Base-by-base conservation (phyloP, 1,140 invertebrate genomes). In the Frieseomelitta varia region DNA sequence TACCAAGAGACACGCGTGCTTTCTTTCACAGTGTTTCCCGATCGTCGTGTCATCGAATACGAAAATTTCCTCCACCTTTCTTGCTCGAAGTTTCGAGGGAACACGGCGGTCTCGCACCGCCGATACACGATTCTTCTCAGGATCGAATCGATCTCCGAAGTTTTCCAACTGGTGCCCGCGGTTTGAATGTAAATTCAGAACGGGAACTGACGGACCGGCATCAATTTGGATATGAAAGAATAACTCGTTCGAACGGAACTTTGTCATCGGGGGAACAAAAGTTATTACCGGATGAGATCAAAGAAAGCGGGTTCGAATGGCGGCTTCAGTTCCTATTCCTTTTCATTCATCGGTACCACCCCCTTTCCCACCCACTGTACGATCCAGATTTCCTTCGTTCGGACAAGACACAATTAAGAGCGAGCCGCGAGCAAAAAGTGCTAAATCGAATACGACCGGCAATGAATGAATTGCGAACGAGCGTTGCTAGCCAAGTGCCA, bases 121-220 rank as follows among this genome's bases (percentile, higher is more conserved):
- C 65, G 72, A 75, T 75, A 58, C 53, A 75, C 53, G 53, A 4
- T 24, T 51, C 55, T 85, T 81, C 75, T 81, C 71, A 73, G 21
- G 63, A 84, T 51, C 30, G 77, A 80, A 47, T 69, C 79, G 72
- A 39, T 55, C 34, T 39, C 2, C n/a, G 30, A 85, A 81, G 47
- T 75, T 81, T n/a, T 14, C 11, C 11, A 68, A 75, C 55, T 21
- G 56, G n/a, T 55, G 17, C 24, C 39, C 17, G 15, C 39, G 47
- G 63, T 81, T 83, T 65, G 58, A 88, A 88, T 86, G 80, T 86
- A 86, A 86, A 89, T 86, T 86, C 63, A 65, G 58, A 47, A 55
- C 15, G 65, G 84, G 81, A 89, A 73, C 76, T 68, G 34, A 39
- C 34, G 80, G 58, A 63, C 55, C 14, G 61, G 72, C 85, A 73